Evolutionary conservation across 2,888 invertebrate species (phyloP).

Genomic region (Phrixothrix hirtus): DNA sequence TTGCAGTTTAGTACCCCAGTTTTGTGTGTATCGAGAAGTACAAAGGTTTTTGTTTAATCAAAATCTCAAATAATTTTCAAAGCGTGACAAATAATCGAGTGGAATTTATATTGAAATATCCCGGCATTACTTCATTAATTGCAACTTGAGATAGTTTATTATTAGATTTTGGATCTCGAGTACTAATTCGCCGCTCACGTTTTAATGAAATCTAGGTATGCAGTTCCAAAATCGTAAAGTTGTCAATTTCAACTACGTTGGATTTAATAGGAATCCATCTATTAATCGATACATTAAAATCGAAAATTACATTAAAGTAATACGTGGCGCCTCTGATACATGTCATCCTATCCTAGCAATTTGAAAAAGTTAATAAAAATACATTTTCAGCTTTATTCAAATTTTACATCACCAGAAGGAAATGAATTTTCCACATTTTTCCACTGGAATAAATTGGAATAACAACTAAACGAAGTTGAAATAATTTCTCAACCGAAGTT

Average conservation of each 20-base stretch:
- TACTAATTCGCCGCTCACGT: conserved; percentile 32
- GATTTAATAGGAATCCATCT: not conserved
- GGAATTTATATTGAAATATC: conserved; percentile 55
- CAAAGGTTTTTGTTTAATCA: conserved; percentile 41
- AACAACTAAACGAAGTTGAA: too few relatives aligned
- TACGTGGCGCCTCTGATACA: too few relatives aligned
- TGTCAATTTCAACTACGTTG: conserved; percentile 19
- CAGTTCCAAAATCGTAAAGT: conserved; percentile 30
- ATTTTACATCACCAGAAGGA: not conserved
- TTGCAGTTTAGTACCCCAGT: conserved; percentile 2
- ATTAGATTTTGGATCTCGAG: conserved; percentile 48
- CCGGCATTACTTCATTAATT: conserved; percentile 51
- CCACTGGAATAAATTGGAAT: too few relatives aligned
- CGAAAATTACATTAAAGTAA: too few relatives aligned
- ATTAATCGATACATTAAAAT: not conserved
- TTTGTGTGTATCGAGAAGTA: conserved; percentile 18
- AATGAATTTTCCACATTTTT: too few relatives aligned
- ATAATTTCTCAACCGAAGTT: too few relatives aligned
- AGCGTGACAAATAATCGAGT: conserved; percentile 49
- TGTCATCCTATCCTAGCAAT: too few relatives aligned
- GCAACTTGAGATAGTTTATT: conserved; percentile 54
- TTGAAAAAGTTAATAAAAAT: too few relatives aligned
- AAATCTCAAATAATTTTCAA: conserved; percentile 48
- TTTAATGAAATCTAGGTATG: conserved; percentile 32
- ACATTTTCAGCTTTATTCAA: too few relatives aligned